Conservation (phyloP, 2,797 vertebrate genomes). For the Anguilla megastoma region DNA sequence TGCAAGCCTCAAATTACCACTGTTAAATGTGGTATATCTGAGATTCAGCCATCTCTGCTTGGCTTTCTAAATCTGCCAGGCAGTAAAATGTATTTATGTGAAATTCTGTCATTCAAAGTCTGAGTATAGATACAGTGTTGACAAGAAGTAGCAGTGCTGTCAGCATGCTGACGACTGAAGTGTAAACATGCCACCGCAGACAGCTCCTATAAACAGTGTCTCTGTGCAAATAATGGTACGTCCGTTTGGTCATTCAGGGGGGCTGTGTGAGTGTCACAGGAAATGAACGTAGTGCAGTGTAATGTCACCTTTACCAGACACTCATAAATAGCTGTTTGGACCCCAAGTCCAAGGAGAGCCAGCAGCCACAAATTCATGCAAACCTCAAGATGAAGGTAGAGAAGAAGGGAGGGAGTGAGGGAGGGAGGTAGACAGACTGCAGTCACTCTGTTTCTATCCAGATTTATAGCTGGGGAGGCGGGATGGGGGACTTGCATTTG, state of each 20-base stretch:
- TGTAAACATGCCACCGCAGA: constrained; percentile 1
- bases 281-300: constrained; percentile 40
- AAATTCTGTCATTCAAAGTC: neutral
- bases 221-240: neutral
- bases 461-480: neutral
- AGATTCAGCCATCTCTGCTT: neutral
- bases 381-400: constrained; percentile 29
- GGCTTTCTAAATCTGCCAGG: neutral
- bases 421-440: neutral
- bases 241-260: constrained; percentile 20
- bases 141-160: neutral
- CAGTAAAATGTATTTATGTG: neutral
- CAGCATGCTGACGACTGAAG: neutral
- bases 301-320: constrained; percentile 31
- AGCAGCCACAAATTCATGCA: constrained; percentile 32
- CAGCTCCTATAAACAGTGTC: neutral
- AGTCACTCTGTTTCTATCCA: neutral
- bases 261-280: constrained; percentile 29
- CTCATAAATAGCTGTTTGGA: constrained; percentile 39
- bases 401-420: neutral
- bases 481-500: neutral
- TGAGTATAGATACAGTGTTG: neutral
- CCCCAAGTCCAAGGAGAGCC: constrained; percentile 33
- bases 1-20: neutral
- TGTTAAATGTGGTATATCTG: neutral